Percentiles rank a stretch among this genome's conserved stretches.
Conservation (phyloP, 37 sponge, comb jelly and placozoan species). For the Agelas oroides region DNA sequence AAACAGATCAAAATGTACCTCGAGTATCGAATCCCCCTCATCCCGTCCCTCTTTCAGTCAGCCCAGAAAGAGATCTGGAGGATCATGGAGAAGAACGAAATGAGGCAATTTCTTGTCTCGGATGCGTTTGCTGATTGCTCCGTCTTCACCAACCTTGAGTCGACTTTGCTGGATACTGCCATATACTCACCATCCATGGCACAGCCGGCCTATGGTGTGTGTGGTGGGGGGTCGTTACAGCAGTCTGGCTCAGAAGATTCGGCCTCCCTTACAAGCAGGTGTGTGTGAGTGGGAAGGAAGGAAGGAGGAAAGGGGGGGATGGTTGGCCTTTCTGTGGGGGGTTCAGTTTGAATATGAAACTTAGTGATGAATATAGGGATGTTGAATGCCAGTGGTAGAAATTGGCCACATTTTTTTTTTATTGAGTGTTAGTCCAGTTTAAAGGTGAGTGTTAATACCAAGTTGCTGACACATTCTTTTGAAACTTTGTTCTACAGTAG, state of each 20-base stretch:
- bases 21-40: not conserved
- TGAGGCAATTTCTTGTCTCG: constrained; percentile 59
- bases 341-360: no score
- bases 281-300: not conserved
- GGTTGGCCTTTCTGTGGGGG: not conserved
- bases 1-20: constrained; percentile 32
- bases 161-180: not conserved
- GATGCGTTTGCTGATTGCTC: constrained; percentile 56
- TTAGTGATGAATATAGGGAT: no score
- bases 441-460: no score
- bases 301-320: not conserved
- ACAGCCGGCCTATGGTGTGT: constrained; percentile 24
- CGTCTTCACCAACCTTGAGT: not conserved
- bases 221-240: constrained; percentile 60
- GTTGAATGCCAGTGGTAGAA: no score
- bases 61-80: constrained; percentile 66
- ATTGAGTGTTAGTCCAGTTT: no score
- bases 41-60: constrained; percentile 28
- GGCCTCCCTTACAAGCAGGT: constrained; percentile 33
- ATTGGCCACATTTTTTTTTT: no score
- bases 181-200: constrained; percentile 28
- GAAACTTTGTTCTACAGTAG: constrained; percentile 36
- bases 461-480: no score
- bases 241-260: constrained; percentile 67
- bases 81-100: constrained; percentile 59